Base-by-base conservation (phyloP, 2,797 vertebrate species). In the Brachymystax lenok region DNA sequence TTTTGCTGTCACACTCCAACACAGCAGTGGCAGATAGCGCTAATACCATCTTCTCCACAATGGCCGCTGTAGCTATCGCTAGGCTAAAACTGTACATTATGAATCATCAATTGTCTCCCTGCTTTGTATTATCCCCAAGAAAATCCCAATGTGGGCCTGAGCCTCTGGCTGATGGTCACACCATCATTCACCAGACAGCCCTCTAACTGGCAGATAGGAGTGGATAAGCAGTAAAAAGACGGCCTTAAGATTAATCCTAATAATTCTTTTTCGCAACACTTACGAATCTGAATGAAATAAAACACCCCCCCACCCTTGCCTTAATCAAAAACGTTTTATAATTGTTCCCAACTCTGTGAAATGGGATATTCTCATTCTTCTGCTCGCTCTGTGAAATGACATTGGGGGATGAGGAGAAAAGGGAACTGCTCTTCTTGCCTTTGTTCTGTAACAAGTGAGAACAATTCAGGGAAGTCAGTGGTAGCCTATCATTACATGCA, bases 301-400 rank as follows among this genome's bases (percentile, higher is more conserved):
- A 93, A 93, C 89, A 88, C 91, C 88, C 75, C 77, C 84, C 88
- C 10, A 13, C 2, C 40, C 10, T 12, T 85, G 82, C 88, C 90
- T 93, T 95, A 93, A 94, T 95, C 92, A 93, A 91, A 93, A 94
- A 93, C 8, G 10, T 94, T 93, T 93, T 91, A 93, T 94, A 91
- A 91, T 88, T 79, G 63, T 77, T 51, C 51, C 77, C 72, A 83
- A 87, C 83, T 86, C 85, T 77, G 86, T 84, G 88, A 89, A 89
- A 91, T 79, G 71, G 88, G 86, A 89, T 89, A 90, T 84, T 85
- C 80, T 82, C 77, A 91, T 91, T 83, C 87, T 84, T 73, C 77
- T 86, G 83, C 76, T 76, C 72, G 78, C 87, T 87, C 81, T 82
- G 75, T 74, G 88, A 88, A 87, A 77, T 90, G 92, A 92, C 91